phyloP scores from a whole-genome alignment of 1,140 invertebrate species.

The Condylostylus longicornis region DNA sequence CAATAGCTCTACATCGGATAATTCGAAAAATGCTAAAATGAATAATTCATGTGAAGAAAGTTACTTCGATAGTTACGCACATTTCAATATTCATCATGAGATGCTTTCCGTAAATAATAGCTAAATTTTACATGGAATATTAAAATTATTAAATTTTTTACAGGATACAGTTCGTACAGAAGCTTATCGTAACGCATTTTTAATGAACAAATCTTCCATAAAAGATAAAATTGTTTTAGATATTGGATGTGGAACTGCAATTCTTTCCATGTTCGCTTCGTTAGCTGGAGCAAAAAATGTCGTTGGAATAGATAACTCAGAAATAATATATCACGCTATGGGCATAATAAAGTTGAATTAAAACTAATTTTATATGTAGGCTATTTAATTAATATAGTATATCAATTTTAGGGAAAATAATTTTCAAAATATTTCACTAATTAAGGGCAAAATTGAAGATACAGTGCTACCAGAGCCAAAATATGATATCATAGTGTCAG shows the following conservation, averaged over 20 bases:
- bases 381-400: not conserved
- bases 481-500: slow-evolving; percentile 93
- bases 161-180: slow-evolving; percentile 84
- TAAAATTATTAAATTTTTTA: slow-evolving; percentile 7
- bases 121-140: slow-evolving; percentile 3
- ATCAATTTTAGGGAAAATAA: slow-evolving; percentile 43
- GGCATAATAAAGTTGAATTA: slow-evolving; percentile 46
- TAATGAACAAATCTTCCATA: slow-evolving; percentile 57
- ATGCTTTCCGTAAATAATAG: slow-evolving; percentile 67
- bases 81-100: slow-evolving; percentile 95
- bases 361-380: not conserved
- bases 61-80: slow-evolving; percentile 93
- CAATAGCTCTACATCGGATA: slow-evolving; percentile 3
- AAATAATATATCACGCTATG: slow-evolving; percentile 66
- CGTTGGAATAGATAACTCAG: slow-evolving; percentile 83
- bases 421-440: slow-evolving; percentile 43
- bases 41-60: slow-evolving; percentile 46
- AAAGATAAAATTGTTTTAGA: slow-evolving; percentile 75
- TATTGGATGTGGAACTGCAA: slow-evolving; percentile 86
- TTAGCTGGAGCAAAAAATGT: slow-evolving; percentile 82
- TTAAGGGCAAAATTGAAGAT: slow-evolving; percentile 79
- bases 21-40: slow-evolving; percentile 16
- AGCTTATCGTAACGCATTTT: slow-evolving; percentile 86
- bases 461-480: slow-evolving; percentile 59
- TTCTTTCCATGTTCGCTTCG: slow-evolving; percentile 90